phyloP scores from a whole-genome alignment of 2,113 vertebrate species.

The Hemiscyllium ocellatum region DNA sequence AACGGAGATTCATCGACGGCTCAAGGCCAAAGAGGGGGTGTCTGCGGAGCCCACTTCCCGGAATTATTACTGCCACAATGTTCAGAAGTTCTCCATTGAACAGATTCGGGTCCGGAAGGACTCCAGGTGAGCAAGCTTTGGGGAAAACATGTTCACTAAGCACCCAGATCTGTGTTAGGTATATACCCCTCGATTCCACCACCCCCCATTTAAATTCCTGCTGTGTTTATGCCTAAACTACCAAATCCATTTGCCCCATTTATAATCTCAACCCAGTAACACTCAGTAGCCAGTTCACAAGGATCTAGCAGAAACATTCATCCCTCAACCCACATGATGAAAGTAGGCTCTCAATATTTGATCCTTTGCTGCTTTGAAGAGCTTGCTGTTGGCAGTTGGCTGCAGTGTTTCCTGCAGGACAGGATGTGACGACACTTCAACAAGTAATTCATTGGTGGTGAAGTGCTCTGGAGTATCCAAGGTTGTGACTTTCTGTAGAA shows the following conservation, averaged over 20 bases:
- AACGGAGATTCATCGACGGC: constrained; percentile 59
- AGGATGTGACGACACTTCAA: neutral
- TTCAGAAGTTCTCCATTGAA: constrained; percentile 43
- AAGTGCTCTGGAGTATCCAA: neutral
- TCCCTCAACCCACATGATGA: neutral
- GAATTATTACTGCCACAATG: constrained; percentile 51
- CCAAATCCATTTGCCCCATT: too few species aligned
- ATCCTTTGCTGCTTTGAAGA: neutral
- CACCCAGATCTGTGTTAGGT: neutral
- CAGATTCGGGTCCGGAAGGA: constrained; percentile 53
- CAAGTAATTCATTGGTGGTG: neutral
- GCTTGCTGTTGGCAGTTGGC: neutral
- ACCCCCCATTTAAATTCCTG: neutral
- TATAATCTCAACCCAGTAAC: neutral
- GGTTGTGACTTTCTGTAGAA: neutral
- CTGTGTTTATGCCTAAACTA: neutral
- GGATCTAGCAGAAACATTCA: neutral
- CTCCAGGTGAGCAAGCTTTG: constrained; percentile 52
- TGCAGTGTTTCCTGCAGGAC: neutral
- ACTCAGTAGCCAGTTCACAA: neutral
- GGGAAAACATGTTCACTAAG: neutral
- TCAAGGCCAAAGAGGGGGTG: constrained; percentile 66
- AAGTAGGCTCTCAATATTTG: neutral
- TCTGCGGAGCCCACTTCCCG: constrained; percentile 67
- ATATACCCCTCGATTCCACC: neutral